Percentiles rank a stretch among this genome's conserved stretches.
Conservation (phyloP, 1,140 invertebrate species). For the Hermetia illucens region DNA sequence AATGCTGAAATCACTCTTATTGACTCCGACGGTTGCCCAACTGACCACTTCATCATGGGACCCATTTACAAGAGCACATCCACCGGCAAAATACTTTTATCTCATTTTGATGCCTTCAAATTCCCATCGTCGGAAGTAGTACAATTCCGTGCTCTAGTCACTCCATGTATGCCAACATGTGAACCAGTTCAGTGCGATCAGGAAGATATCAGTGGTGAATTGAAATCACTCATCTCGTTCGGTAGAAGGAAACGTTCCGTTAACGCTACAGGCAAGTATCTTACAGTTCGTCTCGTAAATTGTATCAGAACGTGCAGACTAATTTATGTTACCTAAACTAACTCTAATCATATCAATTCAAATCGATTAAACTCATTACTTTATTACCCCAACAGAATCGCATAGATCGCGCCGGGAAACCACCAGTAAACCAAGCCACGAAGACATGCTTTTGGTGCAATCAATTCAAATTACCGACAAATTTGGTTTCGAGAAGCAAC, state of each 20-base stretch:
- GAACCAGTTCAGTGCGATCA: conserved; percentile 79
- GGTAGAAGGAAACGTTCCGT: conserved; percentile 36
- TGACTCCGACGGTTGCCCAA: conserved; percentile 82
- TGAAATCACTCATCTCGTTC: conserved; percentile 62
- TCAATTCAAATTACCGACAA: conserved; percentile 86
- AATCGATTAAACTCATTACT: no score
- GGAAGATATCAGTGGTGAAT: conserved; percentile 59
- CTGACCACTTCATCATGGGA: conserved; percentile 85
- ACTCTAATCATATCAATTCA: no score
- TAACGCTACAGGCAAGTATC: conserved; percentile 9
- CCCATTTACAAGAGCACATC: conserved; percentile 64
- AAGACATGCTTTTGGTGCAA: conserved; percentile 71
- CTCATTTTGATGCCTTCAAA: conserved; percentile 91
- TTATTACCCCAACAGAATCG: no score
- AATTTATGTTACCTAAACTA: no score
- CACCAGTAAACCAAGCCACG: conserved; percentile 35
- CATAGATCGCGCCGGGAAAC: conserved; percentile 28
- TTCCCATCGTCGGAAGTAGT: conserved; percentile 90
- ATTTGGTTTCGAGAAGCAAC: conserved; percentile 59
- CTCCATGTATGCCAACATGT: conserved; percentile 82
- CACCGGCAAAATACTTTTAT: conserved; percentile 68
- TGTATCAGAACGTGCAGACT: no score
- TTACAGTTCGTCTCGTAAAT: no score
- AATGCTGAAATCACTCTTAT: conserved; percentile 84
- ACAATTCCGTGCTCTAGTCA: conserved; percentile 85